Base-by-base conservation (phyloP, 2,888 invertebrate species). In the Ectropis crepuscularia region DNA sequence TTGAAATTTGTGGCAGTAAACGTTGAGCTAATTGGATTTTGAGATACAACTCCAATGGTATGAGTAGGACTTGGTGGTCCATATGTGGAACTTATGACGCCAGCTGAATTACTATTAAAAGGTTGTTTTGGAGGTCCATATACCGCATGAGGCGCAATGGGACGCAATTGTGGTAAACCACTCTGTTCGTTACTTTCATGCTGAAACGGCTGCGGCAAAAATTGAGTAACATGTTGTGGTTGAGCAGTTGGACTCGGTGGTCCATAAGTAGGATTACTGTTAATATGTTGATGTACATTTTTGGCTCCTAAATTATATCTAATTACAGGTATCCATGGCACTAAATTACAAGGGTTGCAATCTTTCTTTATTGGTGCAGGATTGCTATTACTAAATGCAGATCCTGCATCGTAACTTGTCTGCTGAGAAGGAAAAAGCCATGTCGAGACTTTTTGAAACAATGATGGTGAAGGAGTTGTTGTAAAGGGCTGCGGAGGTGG, bases 281-380 rank as follows among this genome's bases (percentile, higher is more conserved):
- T 87, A 28, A 28, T 2, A 28, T 28, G 1, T 68, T 82, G 83
- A 61, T 81, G 77, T 65, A 77, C 61, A 80, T 82, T 88, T 84
- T 88, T 86, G 72, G 82, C 79, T 71, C 85, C 85, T 80, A 88
- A 74, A 76, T 90, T 88, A 79, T 91, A 93, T 83, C 87, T 88
- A 74, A 92, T 87, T 68, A 97, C 95, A 43, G 97, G 97, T 74
- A 96, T 94, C 97, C 97, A 97, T 64, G 97, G 97, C 76, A 95
- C 94, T 81, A 95, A 94, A 82, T 97, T 96, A 79, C 97, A 97
- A 59, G 96, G 94, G 78, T 96, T 95, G 78, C 97, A 97, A 68
- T 94, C 93, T 77, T 94, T 94, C 68, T 94, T 93, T 50, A 86
- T 80, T 60, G 87, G 86, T 36, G 79, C 77, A 76, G 82, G 67